A percentile compares a stretch with the other conserved stretches of the same genome.
Evolutionary conservation across 2,888 invertebrate species (phyloP).

Genomic region (Drosophila anomalata): DNA sequence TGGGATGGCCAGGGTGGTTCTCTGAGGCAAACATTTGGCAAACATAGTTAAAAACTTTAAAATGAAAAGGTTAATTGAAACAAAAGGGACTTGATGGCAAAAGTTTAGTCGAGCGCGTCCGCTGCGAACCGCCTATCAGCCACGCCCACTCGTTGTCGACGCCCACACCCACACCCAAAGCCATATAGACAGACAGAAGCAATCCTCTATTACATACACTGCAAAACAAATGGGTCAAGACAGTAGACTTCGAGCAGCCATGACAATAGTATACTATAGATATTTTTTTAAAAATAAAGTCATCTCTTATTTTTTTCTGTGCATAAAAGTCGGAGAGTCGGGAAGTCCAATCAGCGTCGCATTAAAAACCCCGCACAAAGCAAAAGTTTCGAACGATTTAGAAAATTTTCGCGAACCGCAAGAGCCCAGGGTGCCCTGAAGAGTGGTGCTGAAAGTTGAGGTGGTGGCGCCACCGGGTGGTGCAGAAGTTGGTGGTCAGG

Average conservation of each 20-base stretch:
- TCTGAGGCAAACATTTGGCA: conserved; percentile 59
- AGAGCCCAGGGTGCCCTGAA: conserved; percentile 11
- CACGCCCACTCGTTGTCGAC: conserved; percentile 22
- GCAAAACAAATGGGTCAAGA: background rate
- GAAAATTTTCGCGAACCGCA: conserved; percentile 51
- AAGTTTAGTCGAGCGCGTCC: conserved; percentile 73
- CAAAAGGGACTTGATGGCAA: conserved; percentile 74
- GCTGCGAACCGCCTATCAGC: conserved; percentile 57
- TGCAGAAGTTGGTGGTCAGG: conserved; percentile 16
- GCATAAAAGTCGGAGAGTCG: background rate
- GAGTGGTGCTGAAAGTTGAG: background rate
- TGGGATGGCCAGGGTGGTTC: too few relatives aligned
- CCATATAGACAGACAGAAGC: conserved; percentile 15
- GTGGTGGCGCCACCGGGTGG: background rate
- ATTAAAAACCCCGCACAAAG: conserved; percentile 65
- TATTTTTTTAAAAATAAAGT: too few relatives aligned
- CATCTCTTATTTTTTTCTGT: background rate
- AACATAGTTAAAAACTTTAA: conserved; percentile 76
- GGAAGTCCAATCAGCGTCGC: conserved; percentile 56
- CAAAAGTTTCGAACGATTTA: conserved; percentile 69
- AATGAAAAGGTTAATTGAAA: conserved; percentile 79
- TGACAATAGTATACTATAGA: too few relatives aligned
- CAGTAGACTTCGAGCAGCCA: too few relatives aligned
- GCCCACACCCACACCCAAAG: conserved; percentile 10
- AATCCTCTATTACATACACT: conserved; percentile 13